phyloP scores from a whole-genome alignment of 2,797 vertebrate species.

The Ceryle rudis region DNA sequence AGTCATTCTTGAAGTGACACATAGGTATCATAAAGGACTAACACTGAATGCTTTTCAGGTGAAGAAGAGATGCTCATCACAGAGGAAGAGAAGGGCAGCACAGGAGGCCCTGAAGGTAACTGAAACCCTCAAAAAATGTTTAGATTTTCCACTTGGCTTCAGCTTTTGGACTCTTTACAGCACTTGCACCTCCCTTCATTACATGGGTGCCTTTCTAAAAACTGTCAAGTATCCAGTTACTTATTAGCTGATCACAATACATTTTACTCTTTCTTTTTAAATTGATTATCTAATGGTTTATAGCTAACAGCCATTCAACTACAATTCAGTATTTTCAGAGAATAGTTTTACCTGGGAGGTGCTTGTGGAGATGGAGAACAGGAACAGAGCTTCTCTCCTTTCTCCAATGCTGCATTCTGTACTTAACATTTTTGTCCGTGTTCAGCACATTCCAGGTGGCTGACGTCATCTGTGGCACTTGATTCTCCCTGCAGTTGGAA shows the following conservation, averaged over 20 bases:
- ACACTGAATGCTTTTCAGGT: constrained; percentile 24
- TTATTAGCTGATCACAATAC: not conserved
- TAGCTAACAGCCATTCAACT: not conserved
- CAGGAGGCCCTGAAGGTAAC: constrained; percentile 15
- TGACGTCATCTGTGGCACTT: not conserved
- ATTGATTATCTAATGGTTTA: not conserved
- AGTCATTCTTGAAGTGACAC: not conserved
- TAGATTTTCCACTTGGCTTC: not conserved
- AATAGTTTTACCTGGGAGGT: not conserved
- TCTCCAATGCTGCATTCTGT: not conserved
- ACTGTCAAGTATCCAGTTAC: not conserved
- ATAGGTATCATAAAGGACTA: not conserved
- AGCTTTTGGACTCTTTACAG: not conserved
- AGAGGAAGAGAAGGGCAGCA: not conserved
- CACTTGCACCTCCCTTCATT: not conserved
- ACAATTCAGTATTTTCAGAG: not conserved
- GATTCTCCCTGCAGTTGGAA: not conserved
- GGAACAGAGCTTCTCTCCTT: not conserved
- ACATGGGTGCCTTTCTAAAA: not conserved
- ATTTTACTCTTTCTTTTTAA: not conserved
- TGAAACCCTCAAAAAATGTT: not conserved
- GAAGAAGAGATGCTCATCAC: constrained; percentile 32
- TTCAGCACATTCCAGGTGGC: not conserved
- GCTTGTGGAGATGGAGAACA: not conserved
- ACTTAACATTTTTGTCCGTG: not conserved